A percentile compares a stretch with the other conserved stretches of the same genome.
Conservation (phyloP, 2,888 invertebrate genomes). For the Idaea aversata region DNA sequence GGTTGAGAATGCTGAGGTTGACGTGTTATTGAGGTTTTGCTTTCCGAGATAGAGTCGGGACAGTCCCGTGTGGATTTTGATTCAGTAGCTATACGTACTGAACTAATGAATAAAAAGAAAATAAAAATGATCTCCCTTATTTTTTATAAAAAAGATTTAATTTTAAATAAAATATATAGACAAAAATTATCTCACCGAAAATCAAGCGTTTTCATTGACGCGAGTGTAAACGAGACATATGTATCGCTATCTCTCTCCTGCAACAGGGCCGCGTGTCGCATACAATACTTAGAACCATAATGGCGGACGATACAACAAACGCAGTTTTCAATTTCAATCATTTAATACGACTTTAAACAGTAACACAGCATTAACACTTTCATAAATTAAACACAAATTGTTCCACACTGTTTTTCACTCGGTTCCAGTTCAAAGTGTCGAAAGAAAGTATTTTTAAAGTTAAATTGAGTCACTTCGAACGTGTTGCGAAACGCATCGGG, state of each 20-base stretch:
- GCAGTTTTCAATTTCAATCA: slow-evolving; percentile 41
- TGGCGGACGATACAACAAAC: slow-evolving; percentile 53
- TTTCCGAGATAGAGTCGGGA: no score
- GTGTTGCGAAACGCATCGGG: slow-evolving; percentile 64
- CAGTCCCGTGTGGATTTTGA: no score
- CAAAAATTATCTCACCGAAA: slow-evolving; percentile 29
- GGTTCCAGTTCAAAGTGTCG: slow-evolving; percentile 17
- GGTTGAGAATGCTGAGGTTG: no score
- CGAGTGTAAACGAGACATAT: slow-evolving; percentile 57
- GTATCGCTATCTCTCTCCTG: slow-evolving; percentile 54
- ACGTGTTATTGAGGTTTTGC: no score
- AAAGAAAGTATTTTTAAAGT: slow-evolving; percentile 38
- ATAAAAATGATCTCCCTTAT: no score
- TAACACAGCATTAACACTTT: slow-evolving; percentile 35
- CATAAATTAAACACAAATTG: slow-evolving; percentile 17
- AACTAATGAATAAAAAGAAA: no score
- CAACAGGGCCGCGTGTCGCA: slow-evolving; percentile 34
- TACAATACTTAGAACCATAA: slow-evolving; percentile 48
- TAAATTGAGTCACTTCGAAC: slow-evolving; percentile 54
- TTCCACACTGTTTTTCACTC: slow-evolving; percentile 19
- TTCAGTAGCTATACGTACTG: no score
- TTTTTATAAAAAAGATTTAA: no score
- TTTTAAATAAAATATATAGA: slow-evolving; percentile 2
- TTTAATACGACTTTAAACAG: slow-evolving; percentile 45
- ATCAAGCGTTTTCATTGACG: slow-evolving; percentile 45